Percentiles rank a stretch among this genome's conserved stretches.
Evolutionary conservation across 2,113 vertebrate genomes (phyloP).

Genomic region (Campylomormyrus tamandua): DNA sequence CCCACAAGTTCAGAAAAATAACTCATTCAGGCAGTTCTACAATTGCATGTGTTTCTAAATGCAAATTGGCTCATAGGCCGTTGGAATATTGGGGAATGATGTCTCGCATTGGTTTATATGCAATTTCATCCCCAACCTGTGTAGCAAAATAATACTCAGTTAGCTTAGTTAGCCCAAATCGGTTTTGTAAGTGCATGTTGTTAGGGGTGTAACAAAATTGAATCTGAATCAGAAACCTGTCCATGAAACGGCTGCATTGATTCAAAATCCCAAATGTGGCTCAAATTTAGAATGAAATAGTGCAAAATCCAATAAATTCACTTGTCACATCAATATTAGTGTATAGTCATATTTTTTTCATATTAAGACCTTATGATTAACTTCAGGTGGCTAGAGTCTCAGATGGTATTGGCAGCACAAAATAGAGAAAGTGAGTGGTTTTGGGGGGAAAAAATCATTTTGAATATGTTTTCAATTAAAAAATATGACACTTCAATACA

Average conservation of each 20-base stretch:
- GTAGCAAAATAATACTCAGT: background rate
- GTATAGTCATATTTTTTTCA: background rate
- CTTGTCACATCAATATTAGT: background rate
- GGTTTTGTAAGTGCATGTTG: background rate
- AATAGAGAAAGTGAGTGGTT: background rate
- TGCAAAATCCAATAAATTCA: background rate
- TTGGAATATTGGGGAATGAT: background rate
- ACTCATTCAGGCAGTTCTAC: background rate
- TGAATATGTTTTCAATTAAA: background rate
- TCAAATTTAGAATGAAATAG: background rate
- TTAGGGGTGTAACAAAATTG: background rate
- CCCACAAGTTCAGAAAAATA: background rate
- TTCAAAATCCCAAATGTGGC: background rate
- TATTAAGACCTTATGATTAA: background rate
- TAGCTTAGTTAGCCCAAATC: background rate
- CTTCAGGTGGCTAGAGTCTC: background rate
- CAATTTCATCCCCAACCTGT: background rate
- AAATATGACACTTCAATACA: background rate
- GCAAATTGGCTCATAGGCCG: background rate
- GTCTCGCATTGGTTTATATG: background rate
- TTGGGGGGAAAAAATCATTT: background rate
- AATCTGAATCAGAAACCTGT: background rate
- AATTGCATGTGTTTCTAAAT: background rate
- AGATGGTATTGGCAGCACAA: background rate
- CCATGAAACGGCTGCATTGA: background rate